phyloP scores from a whole-genome alignment of 2,113 vertebrate species.

The Callipepla squamata region DNA sequence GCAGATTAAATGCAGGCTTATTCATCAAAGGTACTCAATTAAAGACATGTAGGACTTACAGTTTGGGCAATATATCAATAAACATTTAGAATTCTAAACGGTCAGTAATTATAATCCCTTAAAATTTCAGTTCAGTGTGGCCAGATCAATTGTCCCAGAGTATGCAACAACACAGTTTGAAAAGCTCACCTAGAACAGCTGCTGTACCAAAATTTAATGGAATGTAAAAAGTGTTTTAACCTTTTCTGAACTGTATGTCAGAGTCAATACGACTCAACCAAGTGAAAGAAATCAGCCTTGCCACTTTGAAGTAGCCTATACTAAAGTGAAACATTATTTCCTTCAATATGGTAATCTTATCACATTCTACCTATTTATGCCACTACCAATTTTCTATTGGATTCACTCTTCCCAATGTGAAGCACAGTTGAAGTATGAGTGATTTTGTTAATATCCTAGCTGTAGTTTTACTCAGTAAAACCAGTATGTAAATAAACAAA shows the following conservation, averaged over 20 bases:
- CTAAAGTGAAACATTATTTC: neutral
- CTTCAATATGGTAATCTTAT: neutral
- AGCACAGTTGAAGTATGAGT: neutral
- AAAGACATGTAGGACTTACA: neutral
- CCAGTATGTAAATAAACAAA: neutral
- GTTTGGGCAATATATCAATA: neutral
- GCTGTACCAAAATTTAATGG: slow-evolving; percentile 3
- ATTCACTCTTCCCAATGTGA: neutral
- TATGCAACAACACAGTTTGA: neutral
- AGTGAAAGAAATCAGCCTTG: neutral
- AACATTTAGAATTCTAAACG: neutral
- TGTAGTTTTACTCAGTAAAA: neutral
- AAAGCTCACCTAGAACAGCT: neutral
- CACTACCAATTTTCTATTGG: neutral
- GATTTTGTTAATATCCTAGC: neutral
- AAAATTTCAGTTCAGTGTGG: neutral
- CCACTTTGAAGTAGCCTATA: neutral
- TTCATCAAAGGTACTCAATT: neutral
- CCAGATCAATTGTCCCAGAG: neutral
- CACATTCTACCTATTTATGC: neutral
- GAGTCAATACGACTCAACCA: neutral
- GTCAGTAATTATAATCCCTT: neutral
- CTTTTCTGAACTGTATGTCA: neutral
- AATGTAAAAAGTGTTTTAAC: slow-evolving; percentile 22
- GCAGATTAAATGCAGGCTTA: neutral